Evolutionary conservation across 2,113 vertebrate species (phyloP), one percentile per base, ranked within the genome.

Genomic region (Tachycineta bicolor): DNA sequence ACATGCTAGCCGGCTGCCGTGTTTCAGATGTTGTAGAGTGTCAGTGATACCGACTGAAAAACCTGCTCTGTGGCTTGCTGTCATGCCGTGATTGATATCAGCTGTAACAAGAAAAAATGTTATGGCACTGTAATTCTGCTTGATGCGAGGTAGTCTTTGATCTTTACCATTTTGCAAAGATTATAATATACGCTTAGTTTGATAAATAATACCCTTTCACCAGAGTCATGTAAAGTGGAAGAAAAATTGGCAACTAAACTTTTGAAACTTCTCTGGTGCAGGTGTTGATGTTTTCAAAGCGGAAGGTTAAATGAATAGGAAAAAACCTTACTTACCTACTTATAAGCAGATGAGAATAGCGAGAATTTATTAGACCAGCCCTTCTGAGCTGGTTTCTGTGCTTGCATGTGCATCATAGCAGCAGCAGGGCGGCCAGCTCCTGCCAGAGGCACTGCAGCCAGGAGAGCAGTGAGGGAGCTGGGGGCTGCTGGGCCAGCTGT

Each of bases 61-160:
- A 97, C 79, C 83, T 92, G 83, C 91, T 93, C 73, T 70, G 91
- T 56, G 74, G 91, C 86, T 97, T 87, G 77, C 96, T 97, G 96
- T 98, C 96, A 93, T 9, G 8, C 80, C 2, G 7, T 98, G 98
- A 98, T 97, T 97, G 98, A 98, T 97, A 97, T 92, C 96, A 95
- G 84, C 90, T 96, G 89, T 97, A 97, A 98, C 96, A 97, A 98
- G 96, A 97, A 98, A 97, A 98, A 97, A 97, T 96, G 93, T 97
- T 97, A 96, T 95, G 95, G 95, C 96, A 96, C 96, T 87, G 88
- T 97, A 96, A 98, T 98, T 98, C 97, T 93, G 82, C 96, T 89
- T 97, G 97, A 98, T 96, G 95, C 95, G 96, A 96, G 94, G 96
- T 92, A 97, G 97, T 97, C 95, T 98, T 97, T 98, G 98, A 97